phyloP scores from a whole-genome alignment of 1,140 invertebrate species.

The Aphis gossypii region DNA sequence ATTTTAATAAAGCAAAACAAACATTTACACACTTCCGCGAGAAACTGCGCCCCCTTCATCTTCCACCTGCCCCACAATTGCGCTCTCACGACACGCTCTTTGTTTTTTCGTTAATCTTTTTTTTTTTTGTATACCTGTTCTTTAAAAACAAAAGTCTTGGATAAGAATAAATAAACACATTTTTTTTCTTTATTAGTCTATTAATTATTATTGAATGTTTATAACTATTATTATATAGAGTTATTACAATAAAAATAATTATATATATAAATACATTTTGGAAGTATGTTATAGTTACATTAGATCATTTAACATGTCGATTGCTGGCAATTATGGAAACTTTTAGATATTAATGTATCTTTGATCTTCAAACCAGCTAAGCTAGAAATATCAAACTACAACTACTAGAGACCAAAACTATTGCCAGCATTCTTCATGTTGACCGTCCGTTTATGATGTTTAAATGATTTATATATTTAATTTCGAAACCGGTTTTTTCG shows the following conservation, averaged over 20 bases:
- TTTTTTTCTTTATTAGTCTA: slow-evolving; percentile 57
- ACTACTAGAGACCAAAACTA: neutral
- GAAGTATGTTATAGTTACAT: slow-evolving; percentile 30
- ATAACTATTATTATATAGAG: slow-evolving; percentile 56
- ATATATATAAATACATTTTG: slow-evolving; percentile 38
- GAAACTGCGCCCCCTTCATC: slow-evolving; percentile 59
- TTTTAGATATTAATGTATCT: neutral
- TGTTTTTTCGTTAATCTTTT: slow-evolving; percentile 54
- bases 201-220: slow-evolving; percentile 58
- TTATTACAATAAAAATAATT: slow-evolving; percentile 44
- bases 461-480: slow-evolving; percentile 18
- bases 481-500: slow-evolving; percentile 23
- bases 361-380: neutral
- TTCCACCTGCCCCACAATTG: slow-evolving; percentile 47
- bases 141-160: slow-evolving; percentile 44
- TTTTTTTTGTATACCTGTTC: slow-evolving; percentile 54
- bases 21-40: slow-evolving; percentile 54
- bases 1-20: slow-evolving; percentile 58
- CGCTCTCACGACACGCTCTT: slow-evolving; percentile 58
- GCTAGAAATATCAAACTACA: neutral
- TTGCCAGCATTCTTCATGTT: slow-evolving; percentile 28
- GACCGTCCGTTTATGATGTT: slow-evolving; percentile 20
- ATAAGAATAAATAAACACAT: slow-evolving; percentile 58
- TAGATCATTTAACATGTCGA: slow-evolving; percentile 21
- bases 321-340: slow-evolving; percentile 29